phyloP scores from a whole-genome alignment of 2,113 vertebrate genomes.

The Morone saxatilis region DNA sequence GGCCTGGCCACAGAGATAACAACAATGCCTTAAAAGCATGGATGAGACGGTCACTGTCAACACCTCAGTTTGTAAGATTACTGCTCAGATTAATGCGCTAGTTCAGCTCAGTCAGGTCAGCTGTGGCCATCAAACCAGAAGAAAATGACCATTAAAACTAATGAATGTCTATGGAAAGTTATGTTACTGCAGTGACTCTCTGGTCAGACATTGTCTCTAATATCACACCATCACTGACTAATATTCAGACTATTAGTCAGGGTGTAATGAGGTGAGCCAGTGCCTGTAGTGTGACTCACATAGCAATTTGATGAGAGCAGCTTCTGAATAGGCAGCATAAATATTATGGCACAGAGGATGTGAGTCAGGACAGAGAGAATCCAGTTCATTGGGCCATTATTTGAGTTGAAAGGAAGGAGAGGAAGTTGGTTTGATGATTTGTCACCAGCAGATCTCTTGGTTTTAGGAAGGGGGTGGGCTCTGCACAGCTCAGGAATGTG shows the following conservation, averaged over 20 bases:
- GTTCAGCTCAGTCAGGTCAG: constrained; percentile 19
- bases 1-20: constrained; percentile 81
- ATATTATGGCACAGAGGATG: constrained; percentile 77
- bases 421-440: constrained; percentile 79
- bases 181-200: neutral
- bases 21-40: constrained; percentile 79
- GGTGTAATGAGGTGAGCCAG: constrained; percentile 51
- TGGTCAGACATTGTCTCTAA: neutral
- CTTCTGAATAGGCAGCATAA: constrained; percentile 74
- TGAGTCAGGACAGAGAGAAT: constrained; percentile 77
- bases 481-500: constrained; percentile 69
- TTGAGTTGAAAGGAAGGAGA: constrained; percentile 74
- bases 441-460: constrained; percentile 72
- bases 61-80: constrained; percentile 66
- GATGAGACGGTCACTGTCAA: constrained; percentile 80
- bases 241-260: constrained; percentile 75
- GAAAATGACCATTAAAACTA: neutral
- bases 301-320: constrained; percentile 58
- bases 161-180: neutral
- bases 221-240: constrained; percentile 33
- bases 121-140: neutral
- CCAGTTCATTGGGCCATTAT: constrained; percentile 63
- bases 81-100: constrained; percentile 64
- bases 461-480: constrained; percentile 61
- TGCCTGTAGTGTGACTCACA: constrained; percentile 64